Evolutionary conservation across 2,113 vertebrate genomes (phyloP).

Genomic region (Alectura lathami): DNA sequence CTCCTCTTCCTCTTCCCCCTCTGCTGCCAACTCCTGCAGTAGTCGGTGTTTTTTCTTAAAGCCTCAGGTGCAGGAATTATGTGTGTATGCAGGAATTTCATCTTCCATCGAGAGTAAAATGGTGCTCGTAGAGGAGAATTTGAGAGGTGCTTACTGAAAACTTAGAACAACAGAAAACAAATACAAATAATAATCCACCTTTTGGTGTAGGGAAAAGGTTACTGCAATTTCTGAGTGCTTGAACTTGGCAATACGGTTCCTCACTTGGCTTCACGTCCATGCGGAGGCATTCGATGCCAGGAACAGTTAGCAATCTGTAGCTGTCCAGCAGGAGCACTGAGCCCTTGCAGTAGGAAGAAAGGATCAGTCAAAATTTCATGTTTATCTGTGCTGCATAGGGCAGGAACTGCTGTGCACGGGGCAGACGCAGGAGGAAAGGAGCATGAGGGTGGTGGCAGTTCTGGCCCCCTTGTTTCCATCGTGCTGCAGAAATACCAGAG

Average conservation of each 20-base stretch:
- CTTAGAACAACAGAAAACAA: background rate
- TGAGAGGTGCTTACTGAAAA: background rate
- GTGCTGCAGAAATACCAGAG: background rate
- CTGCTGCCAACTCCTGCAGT: slow-evolving; percentile 41
- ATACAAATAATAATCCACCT: background rate
- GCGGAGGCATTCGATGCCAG: fast-evolving
- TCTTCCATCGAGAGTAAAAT: background rate
- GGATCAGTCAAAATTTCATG: background rate
- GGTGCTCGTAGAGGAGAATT: background rate
- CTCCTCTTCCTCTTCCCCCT: slow-evolving; percentile 53
- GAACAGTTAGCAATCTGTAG: background rate
- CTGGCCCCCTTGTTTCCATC: background rate
- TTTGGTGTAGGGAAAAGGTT: background rate
- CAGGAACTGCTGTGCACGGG: background rate
- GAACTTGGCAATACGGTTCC: background rate
- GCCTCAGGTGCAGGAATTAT: slow-evolving; percentile 35
- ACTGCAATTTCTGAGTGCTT: background rate
- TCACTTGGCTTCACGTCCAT: background rate
- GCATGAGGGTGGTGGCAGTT: background rate
- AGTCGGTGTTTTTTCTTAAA: background rate
- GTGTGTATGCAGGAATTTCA: background rate
- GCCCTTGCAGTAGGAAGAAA: background rate
- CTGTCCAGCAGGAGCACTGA: background rate
- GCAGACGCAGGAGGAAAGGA: background rate
- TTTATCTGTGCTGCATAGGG: background rate